Evolutionary conservation across 2,888 invertebrate species (phyloP).

Genomic region (Resseliella maxima): DNA sequence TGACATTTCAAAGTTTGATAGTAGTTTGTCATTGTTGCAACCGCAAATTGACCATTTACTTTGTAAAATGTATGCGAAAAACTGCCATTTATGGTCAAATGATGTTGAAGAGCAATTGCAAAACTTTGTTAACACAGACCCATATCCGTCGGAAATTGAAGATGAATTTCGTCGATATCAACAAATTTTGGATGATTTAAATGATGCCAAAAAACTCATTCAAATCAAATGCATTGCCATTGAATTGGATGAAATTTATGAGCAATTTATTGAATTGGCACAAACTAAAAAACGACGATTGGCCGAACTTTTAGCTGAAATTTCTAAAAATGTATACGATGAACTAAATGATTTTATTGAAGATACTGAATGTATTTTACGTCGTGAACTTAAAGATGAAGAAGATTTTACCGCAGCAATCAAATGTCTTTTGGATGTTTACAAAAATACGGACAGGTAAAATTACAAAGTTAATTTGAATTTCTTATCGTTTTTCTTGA

Average conservation of each 20-base stretch:
- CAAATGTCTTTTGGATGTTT: background rate
- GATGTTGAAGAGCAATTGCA: background rate
- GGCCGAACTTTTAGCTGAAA: background rate
- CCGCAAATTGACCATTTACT: background rate
- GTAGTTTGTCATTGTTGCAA: background rate
- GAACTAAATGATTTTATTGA: background rate
- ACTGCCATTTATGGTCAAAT: background rate
- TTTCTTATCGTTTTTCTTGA: background rate
- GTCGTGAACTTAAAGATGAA: background rate
- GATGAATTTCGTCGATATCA: background rate
- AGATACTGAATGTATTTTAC: background rate
- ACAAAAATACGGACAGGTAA: background rate
- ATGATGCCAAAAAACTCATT: background rate
- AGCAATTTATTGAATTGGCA: background rate
- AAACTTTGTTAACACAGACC: background rate
- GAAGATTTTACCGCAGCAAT: conserved; percentile 3
- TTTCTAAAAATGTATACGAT: background rate
- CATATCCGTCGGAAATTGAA: conserved; percentile 2
- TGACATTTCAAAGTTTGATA: background rate
- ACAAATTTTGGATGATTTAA: background rate
- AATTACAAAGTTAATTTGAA: background rate
- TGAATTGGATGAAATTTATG: background rate
- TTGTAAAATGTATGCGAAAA: background rate
- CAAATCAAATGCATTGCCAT: conserved; percentile 1
- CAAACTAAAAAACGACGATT: background rate